Percentiles rank a stretch among this genome's conserved stretches.
Conservation (phyloP, 2,797 vertebrate species). For the Adelosebastes latens region DNA sequence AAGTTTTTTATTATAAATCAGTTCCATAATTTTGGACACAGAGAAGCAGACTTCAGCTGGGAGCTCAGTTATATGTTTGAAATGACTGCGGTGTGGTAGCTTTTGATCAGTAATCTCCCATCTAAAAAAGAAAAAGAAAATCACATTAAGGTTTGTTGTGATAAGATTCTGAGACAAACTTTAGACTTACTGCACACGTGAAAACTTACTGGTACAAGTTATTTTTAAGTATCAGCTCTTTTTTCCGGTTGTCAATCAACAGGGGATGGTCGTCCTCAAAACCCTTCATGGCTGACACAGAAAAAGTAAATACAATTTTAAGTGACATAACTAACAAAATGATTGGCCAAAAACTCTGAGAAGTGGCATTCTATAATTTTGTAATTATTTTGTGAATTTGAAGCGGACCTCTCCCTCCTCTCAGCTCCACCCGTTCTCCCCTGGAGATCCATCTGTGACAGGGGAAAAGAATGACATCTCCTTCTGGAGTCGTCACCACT, state of each 20-base stretch:
- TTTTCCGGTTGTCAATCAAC: slow-evolving; percentile 19
- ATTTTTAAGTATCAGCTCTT: slow-evolving; percentile 34
- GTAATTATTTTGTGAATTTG: background rate
- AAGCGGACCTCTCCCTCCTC: slow-evolving; percentile 60
- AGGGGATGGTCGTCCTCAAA: slow-evolving; percentile 45
- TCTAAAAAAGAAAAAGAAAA: slow-evolving; percentile 11
- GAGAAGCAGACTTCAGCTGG: slow-evolving; percentile 48
- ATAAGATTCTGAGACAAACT: background rate
- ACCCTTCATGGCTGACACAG: slow-evolving; percentile 45
- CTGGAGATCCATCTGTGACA: slow-evolving; percentile 60
- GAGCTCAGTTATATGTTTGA: background rate
- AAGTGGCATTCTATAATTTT: too few relatives aligned
- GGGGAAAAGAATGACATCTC: slow-evolving; percentile 55
- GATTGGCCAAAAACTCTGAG: too few relatives aligned
- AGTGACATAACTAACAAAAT: too few relatives aligned
- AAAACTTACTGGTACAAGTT: slow-evolving; percentile 58
- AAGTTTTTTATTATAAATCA: fast-evolving
- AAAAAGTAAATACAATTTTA: background rate
- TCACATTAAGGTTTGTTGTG: background rate
- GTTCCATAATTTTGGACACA: slow-evolving; percentile 6
- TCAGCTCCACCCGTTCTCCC: slow-evolving; percentile 45
- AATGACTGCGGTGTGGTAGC: slow-evolving; percentile 26
- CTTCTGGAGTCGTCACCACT: slow-evolving; percentile 48
- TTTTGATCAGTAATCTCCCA: slow-evolving; percentile 38
- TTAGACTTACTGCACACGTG: background rate